These are phyloP conservation scores for Anhinga rufa DNA, from an alignment of 2,113 vertebrate species.

Conservation along the genomic window DNA sequence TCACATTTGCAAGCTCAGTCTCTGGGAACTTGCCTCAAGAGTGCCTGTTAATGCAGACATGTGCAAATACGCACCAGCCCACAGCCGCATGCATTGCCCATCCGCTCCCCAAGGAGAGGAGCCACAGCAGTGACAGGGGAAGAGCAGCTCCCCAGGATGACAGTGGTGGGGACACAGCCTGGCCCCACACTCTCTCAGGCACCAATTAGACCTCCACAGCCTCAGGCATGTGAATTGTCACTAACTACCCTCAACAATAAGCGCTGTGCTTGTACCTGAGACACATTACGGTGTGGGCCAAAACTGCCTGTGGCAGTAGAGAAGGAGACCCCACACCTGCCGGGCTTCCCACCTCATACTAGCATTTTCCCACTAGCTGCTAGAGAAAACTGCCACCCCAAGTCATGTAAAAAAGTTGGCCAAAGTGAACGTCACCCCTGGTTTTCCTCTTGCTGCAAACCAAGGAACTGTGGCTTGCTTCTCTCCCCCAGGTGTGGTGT, in stretches of 20 bases:
- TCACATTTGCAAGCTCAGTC: neutral
- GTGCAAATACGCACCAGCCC: rapidly evolving
- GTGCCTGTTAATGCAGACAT: neutral
- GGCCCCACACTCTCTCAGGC: rapidly evolving
- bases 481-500: neutral
- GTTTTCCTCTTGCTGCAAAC: neutral
- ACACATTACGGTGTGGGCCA: neutral
- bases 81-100: rapidly evolving
- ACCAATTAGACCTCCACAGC: neutral
- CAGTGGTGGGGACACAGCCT: neutral
- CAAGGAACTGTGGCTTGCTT: neutral
- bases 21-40: neutral
- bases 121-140: neutral
- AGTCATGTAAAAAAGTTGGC: neutral
- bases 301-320: neutral
- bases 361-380: neutral
- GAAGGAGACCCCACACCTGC: rapidly evolving
- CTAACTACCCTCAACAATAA: neutral
- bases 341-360: rapidly evolving
- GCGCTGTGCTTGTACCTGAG: rapidly evolving
- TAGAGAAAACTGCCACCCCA: neutral
- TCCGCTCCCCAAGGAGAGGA: rapidly evolving
- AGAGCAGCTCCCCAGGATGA: too few relatives aligned
- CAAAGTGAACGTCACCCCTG: neutral
- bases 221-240: neutral